These are phyloP conservation scores for Euphonia xanthogaster DNA, from an alignment of 2,797 vertebrate species.

Conservation along the genomic window DNA sequence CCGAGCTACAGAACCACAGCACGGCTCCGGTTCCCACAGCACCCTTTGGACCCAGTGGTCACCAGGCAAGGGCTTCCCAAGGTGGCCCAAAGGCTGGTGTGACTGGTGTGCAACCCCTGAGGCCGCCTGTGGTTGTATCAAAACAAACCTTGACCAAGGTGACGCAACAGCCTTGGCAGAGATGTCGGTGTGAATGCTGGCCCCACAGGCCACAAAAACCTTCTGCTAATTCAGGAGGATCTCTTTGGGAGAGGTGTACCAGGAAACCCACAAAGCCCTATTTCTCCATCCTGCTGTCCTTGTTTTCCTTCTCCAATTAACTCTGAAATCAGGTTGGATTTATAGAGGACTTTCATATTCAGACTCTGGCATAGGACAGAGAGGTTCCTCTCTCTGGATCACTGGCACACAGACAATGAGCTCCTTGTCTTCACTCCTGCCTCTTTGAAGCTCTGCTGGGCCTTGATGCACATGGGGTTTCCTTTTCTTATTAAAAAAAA, in stretches of 20 bases:
- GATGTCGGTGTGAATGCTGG: fast-evolving
- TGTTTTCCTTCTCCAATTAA: constrained; percentile 8
- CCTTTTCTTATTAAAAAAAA: not conserved
- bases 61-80: not conserved
- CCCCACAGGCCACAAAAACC: not conserved
- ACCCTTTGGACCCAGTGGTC: not conserved
- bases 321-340: not conserved
- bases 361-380: not conserved
- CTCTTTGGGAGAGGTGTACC: not conserved
- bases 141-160: not conserved
- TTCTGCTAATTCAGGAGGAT: not conserved
- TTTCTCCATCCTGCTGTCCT: not conserved
- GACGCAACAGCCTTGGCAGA: not conserved
- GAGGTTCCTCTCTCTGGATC: not conserved
- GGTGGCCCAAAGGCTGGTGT: not conserved
- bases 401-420: not conserved
- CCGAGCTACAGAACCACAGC: not conserved
- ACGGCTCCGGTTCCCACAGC: fast-evolving
- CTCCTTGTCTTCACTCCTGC: not conserved
- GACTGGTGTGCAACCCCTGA: not conserved
- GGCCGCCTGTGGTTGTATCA: fast-evolving
- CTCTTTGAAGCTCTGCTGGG: not conserved
- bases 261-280: not conserved
- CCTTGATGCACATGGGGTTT: not conserved
- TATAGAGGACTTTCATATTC: not conserved